Percentiles rank a stretch among this genome's conserved stretches.
These are phyloP conservation scores for Indicator indicator DNA, from an alignment of 2,113 vertebrate species.

Conservation along the genomic window DNA sequence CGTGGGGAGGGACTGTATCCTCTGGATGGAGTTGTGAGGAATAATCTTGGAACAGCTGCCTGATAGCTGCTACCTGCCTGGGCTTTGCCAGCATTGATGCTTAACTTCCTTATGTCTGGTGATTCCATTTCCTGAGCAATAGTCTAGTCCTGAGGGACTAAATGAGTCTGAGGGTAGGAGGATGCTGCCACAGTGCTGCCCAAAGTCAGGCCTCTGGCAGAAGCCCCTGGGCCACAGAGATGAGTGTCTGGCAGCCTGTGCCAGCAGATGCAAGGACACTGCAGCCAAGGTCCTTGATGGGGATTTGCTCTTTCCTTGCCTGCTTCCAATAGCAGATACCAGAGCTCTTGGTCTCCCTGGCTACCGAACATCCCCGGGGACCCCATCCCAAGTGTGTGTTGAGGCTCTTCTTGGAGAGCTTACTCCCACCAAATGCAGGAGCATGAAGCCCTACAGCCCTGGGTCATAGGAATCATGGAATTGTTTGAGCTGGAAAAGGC, in stretches of 20 bases:
- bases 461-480: too few relatives aligned
- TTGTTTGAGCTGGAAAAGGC: too few relatives aligned
- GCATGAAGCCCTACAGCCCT: rapidly evolving
- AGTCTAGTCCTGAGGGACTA: not conserved
- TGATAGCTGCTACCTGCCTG: not conserved
- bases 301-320: not conserved
- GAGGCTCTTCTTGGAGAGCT: not conserved
- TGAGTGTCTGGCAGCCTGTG: rapidly evolving
- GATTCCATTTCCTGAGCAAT: not conserved
- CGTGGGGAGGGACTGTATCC: not conserved
- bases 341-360: not conserved
- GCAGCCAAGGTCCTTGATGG: not conserved
- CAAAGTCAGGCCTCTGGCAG: not conserved
- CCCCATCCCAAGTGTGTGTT: not conserved
- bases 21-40: not conserved
- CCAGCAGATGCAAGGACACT: rapidly evolving
- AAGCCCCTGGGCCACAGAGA: rapidly evolving
- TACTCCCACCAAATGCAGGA: rapidly evolving
- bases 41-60: not conserved
- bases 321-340: not conserved
- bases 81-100: not conserved
- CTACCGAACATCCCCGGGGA: not conserved
- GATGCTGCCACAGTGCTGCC: not conserved
- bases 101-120: not conserved
- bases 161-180: not conserved